These are phyloP conservation scores for Drosophila limbata DNA, from an alignment of 2,888 invertebrate genomes.

Conservation along the genomic window DNA sequence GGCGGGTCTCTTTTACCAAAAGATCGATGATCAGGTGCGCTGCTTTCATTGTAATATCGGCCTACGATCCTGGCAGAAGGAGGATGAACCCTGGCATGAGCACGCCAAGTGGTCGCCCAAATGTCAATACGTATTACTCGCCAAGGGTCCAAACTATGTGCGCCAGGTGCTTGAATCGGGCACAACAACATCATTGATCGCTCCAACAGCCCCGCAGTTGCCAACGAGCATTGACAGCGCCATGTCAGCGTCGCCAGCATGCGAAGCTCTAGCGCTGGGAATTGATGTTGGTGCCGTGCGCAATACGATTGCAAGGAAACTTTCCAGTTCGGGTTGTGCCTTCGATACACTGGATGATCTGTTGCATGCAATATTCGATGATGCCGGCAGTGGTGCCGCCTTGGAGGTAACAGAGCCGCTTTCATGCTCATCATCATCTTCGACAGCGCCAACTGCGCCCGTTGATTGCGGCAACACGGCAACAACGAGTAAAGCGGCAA, in stretches of 20 bases:
- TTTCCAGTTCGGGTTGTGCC: slow-evolving; percentile 87
- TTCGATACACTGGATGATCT: slow-evolving; percentile 90
- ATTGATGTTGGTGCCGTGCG: slow-evolving; percentile 87
- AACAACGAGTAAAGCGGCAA: slow-evolving; percentile 69
- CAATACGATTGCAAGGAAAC: slow-evolving; percentile 87
- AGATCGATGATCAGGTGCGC: slow-evolving; percentile 90
- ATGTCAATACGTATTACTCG: slow-evolving; percentile 93
- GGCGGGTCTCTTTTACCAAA: slow-evolving; percentile 95
- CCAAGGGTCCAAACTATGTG: slow-evolving; percentile 93
- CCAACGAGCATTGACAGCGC: slow-evolving; percentile 60
- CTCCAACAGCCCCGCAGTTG: slow-evolving; percentile 51
- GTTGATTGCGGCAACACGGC: slow-evolving; percentile 33
- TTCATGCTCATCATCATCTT: background rate
- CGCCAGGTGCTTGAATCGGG: slow-evolving; percentile 84
- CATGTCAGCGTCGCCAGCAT: slow-evolving; percentile 85
- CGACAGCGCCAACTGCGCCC: slow-evolving; percentile 84
- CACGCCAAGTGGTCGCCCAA: slow-evolving; percentile 97
- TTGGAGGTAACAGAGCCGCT: slow-evolving; percentile 60
- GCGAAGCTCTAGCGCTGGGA: slow-evolving; percentile 88
- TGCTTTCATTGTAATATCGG: slow-evolving; percentile 98
- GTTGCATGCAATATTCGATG: slow-evolving; percentile 90
- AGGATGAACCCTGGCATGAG: slow-evolving; percentile 96
- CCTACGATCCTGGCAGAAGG: slow-evolving; percentile 94
- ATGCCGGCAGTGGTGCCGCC: slow-evolving; percentile 86
- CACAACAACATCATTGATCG: slow-evolving; percentile 49